Evolutionary conservation across 2,797 vertebrate species (phyloP), one percentile per base, ranked within the genome.

Genomic region (Lacerta viridis): DNA sequence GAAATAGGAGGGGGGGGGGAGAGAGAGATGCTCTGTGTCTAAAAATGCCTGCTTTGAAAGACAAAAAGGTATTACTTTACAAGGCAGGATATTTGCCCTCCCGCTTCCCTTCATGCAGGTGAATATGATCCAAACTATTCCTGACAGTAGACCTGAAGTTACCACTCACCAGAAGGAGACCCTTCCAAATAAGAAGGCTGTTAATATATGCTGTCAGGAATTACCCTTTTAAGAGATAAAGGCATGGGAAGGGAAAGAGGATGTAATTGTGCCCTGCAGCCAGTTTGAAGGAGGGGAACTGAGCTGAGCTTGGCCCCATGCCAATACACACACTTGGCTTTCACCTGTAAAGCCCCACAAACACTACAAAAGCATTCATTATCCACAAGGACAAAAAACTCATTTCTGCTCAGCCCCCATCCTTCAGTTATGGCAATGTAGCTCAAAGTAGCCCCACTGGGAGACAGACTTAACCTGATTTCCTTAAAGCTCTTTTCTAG

Each of bases 191-290:
- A 50, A 36, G 75, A 46, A 84, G 80, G 39, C 41, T 68, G 25
- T 89, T 91, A 90, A 89, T 84, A 39, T 89, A 92, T 71, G 84
- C 92, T 92, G 90, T 92, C 61, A 90, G 88, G 90, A 95, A 92
- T 93, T 94, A 94, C 90, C 91, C 89, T 93, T 93, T 93, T 85
- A 95, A 93, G 87, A 95, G 92, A 95, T 93, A 94, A 95, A 93
- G 89, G 64, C 55, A 77, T 92, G 87, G 90, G 87, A 91, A 79
- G 29, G 88, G 94, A 93, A 92, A 93, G 87, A 93, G 89, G 91
- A 91, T 89, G 89, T 80, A 87, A 92, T 91, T 93, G 87, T 95
- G 84, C 93, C 92, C 94, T 87, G 80, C 82, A 94, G 92, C 88
- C 86, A 90, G 0, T 89, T 92, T 92, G 36, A 75, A 84, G 93